Percentiles rank a stretch among this genome's conserved stretches.
These are phyloP conservation scores for Drosophila tristis DNA, from an alignment of 1,140 invertebrate genomes.

Conservation along the genomic window DNA sequence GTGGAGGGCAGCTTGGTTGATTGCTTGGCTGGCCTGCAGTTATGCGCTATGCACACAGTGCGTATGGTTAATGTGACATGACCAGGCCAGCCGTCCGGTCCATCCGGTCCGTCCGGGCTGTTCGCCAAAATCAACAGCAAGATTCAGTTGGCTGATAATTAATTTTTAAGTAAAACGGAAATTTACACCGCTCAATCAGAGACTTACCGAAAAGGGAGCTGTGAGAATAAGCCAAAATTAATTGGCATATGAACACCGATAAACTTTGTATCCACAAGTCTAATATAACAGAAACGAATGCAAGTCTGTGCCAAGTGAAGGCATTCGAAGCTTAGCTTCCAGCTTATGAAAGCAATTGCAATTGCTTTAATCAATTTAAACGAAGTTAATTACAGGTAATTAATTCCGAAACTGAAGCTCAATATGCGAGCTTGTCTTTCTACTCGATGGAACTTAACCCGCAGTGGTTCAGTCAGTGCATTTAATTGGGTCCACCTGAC, in stretches of 20 bases:
- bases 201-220: constrained; percentile 19
- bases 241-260: constrained; percentile 9
- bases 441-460: neutral
- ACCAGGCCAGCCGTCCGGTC: constrained; percentile 34
- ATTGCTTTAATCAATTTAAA: too few species aligned
- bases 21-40: constrained; percentile 54
- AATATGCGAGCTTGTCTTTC: neutral
- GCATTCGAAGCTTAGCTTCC: too few species aligned
- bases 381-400: neutral
- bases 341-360: too few species aligned
- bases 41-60: constrained; percentile 66
- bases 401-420: neutral
- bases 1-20: constrained; percentile 35
- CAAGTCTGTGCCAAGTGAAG: too few species aligned
- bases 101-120: constrained; percentile 4
- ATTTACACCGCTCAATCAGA: constrained; percentile 48
- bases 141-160: constrained; percentile 62
- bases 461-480: neutral
- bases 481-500: constrained; percentile 25
- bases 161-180: constrained; percentile 68
- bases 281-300: too few species aligned
- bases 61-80: constrained; percentile 78
- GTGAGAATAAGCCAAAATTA: constrained; percentile 25
- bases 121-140: constrained; percentile 53
- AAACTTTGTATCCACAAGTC: too few species aligned